Conservation (phyloP, 2,113 vertebrate species). For the Dermatemys mawii region DNA sequence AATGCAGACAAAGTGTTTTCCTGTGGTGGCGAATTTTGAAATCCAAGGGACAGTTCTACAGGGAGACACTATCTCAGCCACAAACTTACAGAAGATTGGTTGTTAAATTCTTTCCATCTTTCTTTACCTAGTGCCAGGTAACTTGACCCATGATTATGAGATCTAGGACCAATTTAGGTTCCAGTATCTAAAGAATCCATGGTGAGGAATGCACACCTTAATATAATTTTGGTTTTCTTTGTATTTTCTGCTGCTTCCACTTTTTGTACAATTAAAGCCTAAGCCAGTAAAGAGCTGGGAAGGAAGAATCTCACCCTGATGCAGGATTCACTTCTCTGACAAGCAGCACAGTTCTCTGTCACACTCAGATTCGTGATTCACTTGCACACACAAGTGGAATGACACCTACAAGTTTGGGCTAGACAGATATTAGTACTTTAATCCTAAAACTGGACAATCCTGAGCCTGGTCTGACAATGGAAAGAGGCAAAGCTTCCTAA, state of each 20-base stretch:
- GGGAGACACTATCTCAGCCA: neutral
- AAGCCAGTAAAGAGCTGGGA: neutral
- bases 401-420: neutral
- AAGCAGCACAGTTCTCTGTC: neutral
- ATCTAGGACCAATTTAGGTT: neutral
- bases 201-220: neutral
- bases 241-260: neutral
- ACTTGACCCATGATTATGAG: neutral
- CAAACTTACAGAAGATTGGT: neutral
- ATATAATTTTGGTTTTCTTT: neutral
- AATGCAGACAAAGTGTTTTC: neutral
- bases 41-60: neutral
- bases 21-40: neutral
- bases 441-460: neutral
- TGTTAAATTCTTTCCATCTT: neutral
- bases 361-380: neutral
- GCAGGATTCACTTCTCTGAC: neutral
- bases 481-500: neutral
- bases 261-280: neutral
- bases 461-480: neutral
- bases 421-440: neutral
- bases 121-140: neutral
- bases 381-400: neutral
- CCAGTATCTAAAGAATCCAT: neutral
- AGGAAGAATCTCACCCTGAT: neutral